Evolutionary conservation across 1,140 invertebrate species (phyloP), one percentile per base, ranked within the genome.

Genomic region (Drosophila navojoa): DNA sequence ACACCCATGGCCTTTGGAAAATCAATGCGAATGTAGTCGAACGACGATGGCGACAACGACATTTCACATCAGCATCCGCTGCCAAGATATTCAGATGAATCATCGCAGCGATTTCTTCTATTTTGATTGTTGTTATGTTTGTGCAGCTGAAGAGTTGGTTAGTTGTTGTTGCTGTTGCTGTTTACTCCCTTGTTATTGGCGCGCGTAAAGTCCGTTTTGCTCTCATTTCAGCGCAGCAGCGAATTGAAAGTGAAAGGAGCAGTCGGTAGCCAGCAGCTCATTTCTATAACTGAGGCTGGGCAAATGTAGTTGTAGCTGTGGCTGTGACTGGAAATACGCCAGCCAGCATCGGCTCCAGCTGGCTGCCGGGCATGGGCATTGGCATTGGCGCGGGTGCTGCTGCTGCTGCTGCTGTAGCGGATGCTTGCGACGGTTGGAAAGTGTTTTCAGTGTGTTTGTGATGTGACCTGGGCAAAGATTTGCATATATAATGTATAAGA

Each of bases 191-290:
- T 58, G 32, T 64, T 86, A 58, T 72, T 81, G 77, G 66, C 16
- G 35, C 64, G 73, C 60, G 16, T 79, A 71, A 73, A 79, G 84
- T 89, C 84, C 84, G 68, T 89, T 89, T 89, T 89, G 84, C 77
- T 89, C 84, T 89, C 74, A 73, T 89, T 89, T 89, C 77, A 29
- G 69, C 73, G 58, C 45, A 50, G 47, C 57, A 69, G 74, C 82
- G 67, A 89, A 84, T 77, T 66, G 84, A 89, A 89, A 89, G 84
- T 89, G 84, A 89, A 89, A 89, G 84, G 84, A 89, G 84, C 82
- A 87, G 55, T 4, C 27, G 27, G 27, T 6, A 87, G 59, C 7
- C 32, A 32, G 59, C 75, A 70, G 44, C 73, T 64, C 77, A 72
- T 89, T 82, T 87, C 76, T 79, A 77, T 70, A 81, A 62, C 70